Conservation (phyloP, 2,113 vertebrate genomes). For the Oceanites oceanicus region DNA sequence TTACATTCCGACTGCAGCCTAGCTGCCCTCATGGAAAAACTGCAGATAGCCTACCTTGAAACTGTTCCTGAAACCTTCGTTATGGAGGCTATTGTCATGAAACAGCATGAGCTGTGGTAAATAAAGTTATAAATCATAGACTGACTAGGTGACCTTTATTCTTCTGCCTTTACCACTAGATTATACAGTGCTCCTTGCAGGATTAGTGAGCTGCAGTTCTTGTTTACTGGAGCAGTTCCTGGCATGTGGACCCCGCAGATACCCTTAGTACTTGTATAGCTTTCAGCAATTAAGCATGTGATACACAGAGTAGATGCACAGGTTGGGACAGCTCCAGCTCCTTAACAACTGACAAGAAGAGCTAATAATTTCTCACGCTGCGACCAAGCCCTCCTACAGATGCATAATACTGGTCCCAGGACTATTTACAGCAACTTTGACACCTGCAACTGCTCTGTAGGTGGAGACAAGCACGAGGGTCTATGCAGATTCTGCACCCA, state of each 20-base stretch:
- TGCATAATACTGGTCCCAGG: not conserved
- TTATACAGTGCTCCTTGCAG: not conserved
- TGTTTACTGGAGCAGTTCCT: not conserved
- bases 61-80: not conserved
- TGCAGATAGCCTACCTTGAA: not conserved
- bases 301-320: not conserved
- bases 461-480: not conserved
- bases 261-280: not conserved
- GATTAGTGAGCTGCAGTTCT: not conserved
- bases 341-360: slow-evolving; percentile 11
- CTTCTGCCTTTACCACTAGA: not conserved
- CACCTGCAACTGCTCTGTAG: slow-evolving; percentile 25
- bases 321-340: not conserved
- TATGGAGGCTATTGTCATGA: not conserved
- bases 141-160: not conserved
- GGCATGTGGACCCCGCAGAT: not conserved
- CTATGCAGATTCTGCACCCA: not conserved
- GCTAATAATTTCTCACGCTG: slow-evolving; percentile 1
- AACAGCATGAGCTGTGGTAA: not conserved
- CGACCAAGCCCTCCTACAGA: not conserved
- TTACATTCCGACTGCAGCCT: not conserved
- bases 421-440: not conserved
- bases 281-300: not conserved
- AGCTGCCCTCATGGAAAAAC: not conserved
- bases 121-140: not conserved